These are phyloP conservation scores for Eublepharis macularius DNA, from an alignment of 2,113 vertebrate genomes.

Conservation along the genomic window DNA sequence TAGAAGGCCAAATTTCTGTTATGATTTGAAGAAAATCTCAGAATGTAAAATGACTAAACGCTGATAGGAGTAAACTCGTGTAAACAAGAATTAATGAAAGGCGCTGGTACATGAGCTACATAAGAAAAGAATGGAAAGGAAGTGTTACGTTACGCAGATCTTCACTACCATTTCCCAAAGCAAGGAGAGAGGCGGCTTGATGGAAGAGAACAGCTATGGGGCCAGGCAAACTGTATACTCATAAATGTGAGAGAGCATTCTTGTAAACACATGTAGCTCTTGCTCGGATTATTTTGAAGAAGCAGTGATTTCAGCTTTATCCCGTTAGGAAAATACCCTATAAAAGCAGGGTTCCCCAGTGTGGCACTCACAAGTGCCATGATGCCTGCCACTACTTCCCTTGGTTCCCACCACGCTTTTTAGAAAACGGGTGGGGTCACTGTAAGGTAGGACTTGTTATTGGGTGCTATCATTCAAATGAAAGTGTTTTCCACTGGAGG, in stretches of 20 bases:
- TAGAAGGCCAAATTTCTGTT: neutral
- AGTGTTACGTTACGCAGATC: neutral
- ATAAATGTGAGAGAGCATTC: neutral
- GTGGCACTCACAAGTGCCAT: no score
- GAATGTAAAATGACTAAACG: neutral
- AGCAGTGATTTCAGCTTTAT: neutral
- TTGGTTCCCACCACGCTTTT: no score
- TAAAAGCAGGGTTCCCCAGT: no score
- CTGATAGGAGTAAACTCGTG: neutral
- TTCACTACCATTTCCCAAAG: conserved; percentile 7
- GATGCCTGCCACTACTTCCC: no score
- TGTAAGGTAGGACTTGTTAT: no score
- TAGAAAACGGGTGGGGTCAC: no score
- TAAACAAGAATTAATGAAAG: neutral
- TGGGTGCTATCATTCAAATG: no score
- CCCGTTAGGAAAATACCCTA: neutral
- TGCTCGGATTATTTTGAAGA: neutral
- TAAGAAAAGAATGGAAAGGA: neutral
- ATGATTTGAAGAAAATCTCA: neutral
- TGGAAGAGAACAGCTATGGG: neutral
- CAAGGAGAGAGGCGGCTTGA: neutral
- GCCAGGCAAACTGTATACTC: neutral
- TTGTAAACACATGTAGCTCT: neutral
- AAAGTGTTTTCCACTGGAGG: no score
- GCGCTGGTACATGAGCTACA: neutral